These are phyloP conservation scores for Littorina saxatilis DNA, from an alignment of 1,140 invertebrate species.

Conservation along the genomic window DNA sequence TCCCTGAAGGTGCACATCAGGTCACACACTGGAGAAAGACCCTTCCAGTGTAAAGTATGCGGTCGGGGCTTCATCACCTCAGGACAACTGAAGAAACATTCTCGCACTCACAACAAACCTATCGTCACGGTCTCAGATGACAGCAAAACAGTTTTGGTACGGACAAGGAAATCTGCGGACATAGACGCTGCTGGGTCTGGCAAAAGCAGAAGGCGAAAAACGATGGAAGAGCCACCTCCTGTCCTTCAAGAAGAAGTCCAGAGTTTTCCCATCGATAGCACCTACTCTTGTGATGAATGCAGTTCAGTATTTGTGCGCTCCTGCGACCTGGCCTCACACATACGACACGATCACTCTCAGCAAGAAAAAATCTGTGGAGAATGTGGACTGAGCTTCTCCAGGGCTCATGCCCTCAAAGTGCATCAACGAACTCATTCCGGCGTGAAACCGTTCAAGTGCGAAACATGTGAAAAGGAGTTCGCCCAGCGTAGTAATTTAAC, in stretches of 20 bases:
- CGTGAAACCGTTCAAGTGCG: slow-evolving; percentile 91
- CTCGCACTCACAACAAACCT: background rate
- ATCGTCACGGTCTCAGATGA: background rate
- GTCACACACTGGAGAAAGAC: slow-evolving; percentile 20
- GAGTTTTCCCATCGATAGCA: background rate
- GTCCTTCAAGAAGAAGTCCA: background rate
- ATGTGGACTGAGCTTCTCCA: slow-evolving; percentile 91
- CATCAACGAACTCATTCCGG: slow-evolving; percentile 93
- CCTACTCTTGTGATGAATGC: slow-evolving; percentile 1
- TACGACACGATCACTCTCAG: slow-evolving; percentile 74
- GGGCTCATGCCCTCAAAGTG: slow-evolving; percentile 91
- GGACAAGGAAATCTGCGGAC: background rate
- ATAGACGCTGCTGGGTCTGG: background rate
- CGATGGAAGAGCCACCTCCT: background rate
- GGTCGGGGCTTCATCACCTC: slow-evolving; percentile 17
- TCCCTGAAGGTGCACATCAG: slow-evolving; percentile 10
- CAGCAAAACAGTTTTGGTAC: background rate
- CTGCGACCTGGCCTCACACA: slow-evolving; percentile 9
- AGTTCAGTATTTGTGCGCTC: slow-evolving; percentile 7
- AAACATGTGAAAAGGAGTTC: slow-evolving; percentile 80
- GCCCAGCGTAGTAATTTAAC: slow-evolving; percentile 41
- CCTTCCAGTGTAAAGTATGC: background rate
- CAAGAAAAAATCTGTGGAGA: slow-evolving; percentile 83
- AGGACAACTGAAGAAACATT: slow-evolving; percentile 1
- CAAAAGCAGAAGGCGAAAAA: background rate